Evolutionary conservation across 2,113 vertebrate genomes (phyloP).

Genomic region (Peromyscus maniculatus): DNA sequence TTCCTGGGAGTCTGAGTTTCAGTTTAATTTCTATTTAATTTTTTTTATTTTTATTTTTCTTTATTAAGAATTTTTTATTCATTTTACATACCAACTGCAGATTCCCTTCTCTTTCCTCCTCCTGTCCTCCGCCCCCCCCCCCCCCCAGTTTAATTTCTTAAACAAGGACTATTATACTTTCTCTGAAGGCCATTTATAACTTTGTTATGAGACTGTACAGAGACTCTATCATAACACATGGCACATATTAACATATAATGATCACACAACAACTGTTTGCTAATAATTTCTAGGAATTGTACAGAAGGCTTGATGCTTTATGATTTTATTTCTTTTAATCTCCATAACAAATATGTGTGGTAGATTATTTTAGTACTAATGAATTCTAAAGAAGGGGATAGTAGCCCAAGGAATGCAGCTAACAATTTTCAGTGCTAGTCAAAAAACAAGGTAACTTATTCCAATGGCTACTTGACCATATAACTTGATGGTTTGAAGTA

Average conservation of each 20-base stretch:
- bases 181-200: not conserved
- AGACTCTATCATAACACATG: not conserved
- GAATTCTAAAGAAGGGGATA: not conserved
- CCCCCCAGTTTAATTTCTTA: not conserved
- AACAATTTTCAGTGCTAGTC: not conserved
- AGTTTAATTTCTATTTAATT: not conserved
- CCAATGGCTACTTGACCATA: not conserved
- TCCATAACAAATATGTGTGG: not conserved
- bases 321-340: constrained; percentile 5
- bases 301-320: not conserved
- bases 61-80: too few relatives aligned
- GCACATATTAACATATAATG: too few relatives aligned
- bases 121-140: too few relatives aligned
- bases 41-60: too few relatives aligned
- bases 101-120: too few relatives aligned
- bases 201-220: not conserved
- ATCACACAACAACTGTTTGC: not conserved
- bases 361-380: not conserved
- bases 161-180: not conserved
- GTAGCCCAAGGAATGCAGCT: not conserved
- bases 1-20: not conserved
- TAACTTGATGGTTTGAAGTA: not conserved
- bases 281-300: not conserved
- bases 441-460: not conserved
- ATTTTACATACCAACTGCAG: too few relatives aligned